These are phyloP conservation scores for Tipula lateralis DNA, from an alignment of 2,888 invertebrate species.

Conservation along the genomic window DNA sequence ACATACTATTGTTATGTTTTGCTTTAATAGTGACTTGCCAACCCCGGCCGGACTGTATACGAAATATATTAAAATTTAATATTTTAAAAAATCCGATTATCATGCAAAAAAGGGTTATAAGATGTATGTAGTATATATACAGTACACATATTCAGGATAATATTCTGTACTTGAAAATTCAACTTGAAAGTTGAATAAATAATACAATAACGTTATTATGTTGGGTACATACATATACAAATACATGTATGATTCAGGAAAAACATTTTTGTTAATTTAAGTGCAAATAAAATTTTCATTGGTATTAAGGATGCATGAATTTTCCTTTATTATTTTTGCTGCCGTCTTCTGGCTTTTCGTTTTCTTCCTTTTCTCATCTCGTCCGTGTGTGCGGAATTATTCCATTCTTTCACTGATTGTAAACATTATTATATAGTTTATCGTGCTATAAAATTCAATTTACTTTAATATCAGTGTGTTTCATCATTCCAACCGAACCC, in stretches of 20 bases:
- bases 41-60: background rate
- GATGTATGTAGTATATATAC: background rate
- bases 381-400: background rate
- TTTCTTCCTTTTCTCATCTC: background rate
- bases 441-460: too few relatives aligned
- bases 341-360: background rate
- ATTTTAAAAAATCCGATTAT: background rate
- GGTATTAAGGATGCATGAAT: constrained; percentile 3
- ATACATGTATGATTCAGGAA: background rate
- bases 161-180: background rate
- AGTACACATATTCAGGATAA: background rate
- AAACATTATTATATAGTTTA: background rate
- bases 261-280: constrained; percentile 29
- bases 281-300: constrained; percentile 29
- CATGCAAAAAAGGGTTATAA: background rate
- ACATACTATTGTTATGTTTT: background rate
- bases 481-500: too few relatives aligned
- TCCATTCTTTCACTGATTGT: background rate
- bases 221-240: background rate
- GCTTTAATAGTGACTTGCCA: background rate
- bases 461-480: too few relatives aligned
- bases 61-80: background rate
- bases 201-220: constrained; percentile 26
- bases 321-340: background rate
- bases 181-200: constrained; percentile 26